Percentiles rank a stretch among this genome's conserved stretches.
Evolutionary conservation across 2,888 invertebrate species (phyloP).

Genomic region (Cryptocheilus praepositus): DNA sequence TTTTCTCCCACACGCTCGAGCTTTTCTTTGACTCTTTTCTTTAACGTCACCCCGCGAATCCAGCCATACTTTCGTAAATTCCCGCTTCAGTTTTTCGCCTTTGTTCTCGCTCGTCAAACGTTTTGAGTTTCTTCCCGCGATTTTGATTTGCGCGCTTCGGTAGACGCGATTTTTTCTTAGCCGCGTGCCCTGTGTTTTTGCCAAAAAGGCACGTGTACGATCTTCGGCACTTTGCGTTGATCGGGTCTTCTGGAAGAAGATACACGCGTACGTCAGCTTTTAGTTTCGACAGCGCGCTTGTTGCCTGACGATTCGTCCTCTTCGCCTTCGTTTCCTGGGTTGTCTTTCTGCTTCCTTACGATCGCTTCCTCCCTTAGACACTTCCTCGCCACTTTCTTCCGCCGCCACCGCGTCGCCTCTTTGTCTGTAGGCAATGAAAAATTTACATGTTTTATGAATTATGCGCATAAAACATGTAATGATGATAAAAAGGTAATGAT

Average conservation of each 20-base stretch:
- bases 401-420: constrained; percentile 61
- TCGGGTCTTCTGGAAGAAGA: too few relatives aligned
- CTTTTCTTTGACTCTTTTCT: constrained; percentile 23
- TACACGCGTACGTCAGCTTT: too few relatives aligned
- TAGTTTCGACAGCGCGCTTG: too few relatives aligned
- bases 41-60: constrained; percentile 8
- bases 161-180: constrained; percentile 24
- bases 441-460: too few relatives aligned
- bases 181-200: not conserved
- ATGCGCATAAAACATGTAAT: too few relatives aligned
- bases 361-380: constrained; percentile 45
- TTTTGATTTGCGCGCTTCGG: too few relatives aligned
- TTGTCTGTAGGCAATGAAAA: constrained; percentile 61
- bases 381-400: constrained; percentile 55
- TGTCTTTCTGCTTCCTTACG: constrained; percentile 10
- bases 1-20: constrained; percentile 18
- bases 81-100: too few relatives aligned
- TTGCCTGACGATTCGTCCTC: not conserved
- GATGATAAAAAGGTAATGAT: too few relatives aligned
- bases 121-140: too few relatives aligned
- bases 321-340: not conserved
- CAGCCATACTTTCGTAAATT: too few relatives aligned
- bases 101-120: constrained; percentile 31
- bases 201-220: not conserved
- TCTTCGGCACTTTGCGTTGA: too few relatives aligned